A percentile compares a stretch with the other conserved stretches of the same genome.
phyloP scores from a whole-genome alignment of 2,888 invertebrate genomes.

The Tinea semifulvella region DNA sequence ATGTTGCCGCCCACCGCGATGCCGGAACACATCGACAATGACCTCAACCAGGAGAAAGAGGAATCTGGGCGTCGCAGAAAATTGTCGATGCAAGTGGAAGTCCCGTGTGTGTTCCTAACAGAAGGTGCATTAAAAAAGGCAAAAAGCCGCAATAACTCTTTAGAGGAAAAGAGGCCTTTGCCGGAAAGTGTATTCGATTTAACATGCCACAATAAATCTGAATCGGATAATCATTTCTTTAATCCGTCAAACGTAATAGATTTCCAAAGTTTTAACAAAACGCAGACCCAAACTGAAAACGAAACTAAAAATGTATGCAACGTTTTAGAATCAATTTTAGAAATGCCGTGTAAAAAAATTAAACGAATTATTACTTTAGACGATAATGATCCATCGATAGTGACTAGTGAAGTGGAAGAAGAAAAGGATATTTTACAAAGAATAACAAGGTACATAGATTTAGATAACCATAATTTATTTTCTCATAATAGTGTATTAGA shows the following conservation, averaged over 20 bases:
- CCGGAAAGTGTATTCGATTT: constrained; percentile 8
- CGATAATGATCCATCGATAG: constrained; percentile 35
- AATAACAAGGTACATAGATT: constrained; percentile 52
- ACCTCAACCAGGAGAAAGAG: constrained; percentile 53
- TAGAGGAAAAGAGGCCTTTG: constrained; percentile 40
- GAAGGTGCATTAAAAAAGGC: constrained; percentile 58
- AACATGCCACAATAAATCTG: constrained; percentile 31
- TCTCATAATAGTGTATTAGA: constrained; percentile 14
- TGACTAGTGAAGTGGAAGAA: constrained; percentile 26
- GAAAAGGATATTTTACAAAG: constrained; percentile 45
- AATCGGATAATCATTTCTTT: constrained; percentile 39
- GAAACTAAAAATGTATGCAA: constrained; percentile 28
- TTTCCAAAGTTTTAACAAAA: neutral
- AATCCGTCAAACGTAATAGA: constrained; percentile 38
- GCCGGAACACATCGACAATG: constrained; percentile 49
- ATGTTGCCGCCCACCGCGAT: constrained; percentile 61
- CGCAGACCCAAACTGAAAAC: constrained; percentile 23
- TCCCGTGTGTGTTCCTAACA: constrained; percentile 61
- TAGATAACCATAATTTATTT: constrained; percentile 32
- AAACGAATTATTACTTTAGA: constrained; percentile 57
- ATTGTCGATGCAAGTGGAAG: constrained; percentile 64
- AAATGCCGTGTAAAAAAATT: constrained; percentile 48
- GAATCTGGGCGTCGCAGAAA: constrained; percentile 49
- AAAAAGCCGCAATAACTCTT: constrained; percentile 52
- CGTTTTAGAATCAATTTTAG: constrained; percentile 22